These are phyloP conservation scores for Oscheius sp. DNA, from an alignment of 1,140 invertebrate genomes.

Conservation along the genomic window DNA sequence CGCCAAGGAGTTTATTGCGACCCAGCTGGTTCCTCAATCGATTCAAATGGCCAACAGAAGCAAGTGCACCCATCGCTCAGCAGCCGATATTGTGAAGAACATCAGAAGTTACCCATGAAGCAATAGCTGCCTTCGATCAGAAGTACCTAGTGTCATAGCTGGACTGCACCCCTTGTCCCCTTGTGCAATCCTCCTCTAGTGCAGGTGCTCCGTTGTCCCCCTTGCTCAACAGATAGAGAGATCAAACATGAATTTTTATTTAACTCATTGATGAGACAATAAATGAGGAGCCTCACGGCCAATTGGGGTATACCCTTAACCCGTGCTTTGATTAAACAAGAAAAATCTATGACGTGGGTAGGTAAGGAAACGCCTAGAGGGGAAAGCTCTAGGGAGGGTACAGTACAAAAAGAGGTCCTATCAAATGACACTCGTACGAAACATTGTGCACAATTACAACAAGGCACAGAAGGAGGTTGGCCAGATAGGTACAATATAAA, in stretches of 20 bases:
- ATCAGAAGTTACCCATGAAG: constrained; percentile 27
- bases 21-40: constrained; percentile 31
- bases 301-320: background rate
- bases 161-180: background rate
- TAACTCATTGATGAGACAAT: too few relatives aligned
- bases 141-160: background rate
- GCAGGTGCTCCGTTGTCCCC: too few relatives aligned
- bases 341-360: constrained; percentile 4
- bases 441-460: background rate
- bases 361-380: background rate
- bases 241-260: too few relatives aligned
- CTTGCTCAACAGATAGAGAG: constrained; percentile 14
- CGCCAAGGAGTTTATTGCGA: constrained; percentile 40
- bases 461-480: background rate
- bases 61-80: constrained; percentile 9
- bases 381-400: background rate
- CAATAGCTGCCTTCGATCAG: background rate
- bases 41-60: constrained; percentile 38
- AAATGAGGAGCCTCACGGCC: too few relatives aligned
- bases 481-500: background rate
- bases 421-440: background rate
- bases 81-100: constrained; percentile 27
- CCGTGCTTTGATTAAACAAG: background rate
- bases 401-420: background rate
- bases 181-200: background rate